Conservation (phyloP, 2,113 vertebrate genomes). For the Pelecanus crispus region DNA sequence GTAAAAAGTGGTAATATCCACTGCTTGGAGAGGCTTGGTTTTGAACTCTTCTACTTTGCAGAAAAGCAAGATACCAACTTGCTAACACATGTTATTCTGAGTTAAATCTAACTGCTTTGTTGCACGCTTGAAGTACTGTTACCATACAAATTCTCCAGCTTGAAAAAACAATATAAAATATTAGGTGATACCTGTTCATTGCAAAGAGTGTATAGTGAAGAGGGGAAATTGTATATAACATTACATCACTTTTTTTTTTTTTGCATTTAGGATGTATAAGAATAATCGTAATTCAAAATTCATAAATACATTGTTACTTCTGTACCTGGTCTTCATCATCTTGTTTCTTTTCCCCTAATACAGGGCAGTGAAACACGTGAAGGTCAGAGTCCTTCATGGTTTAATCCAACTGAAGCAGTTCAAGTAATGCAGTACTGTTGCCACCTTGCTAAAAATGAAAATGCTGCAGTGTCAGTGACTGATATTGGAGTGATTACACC, state of each 20-base stretch:
- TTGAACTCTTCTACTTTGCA: neutral
- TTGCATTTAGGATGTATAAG: neutral
- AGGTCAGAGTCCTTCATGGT: slow-evolving; percentile 88
- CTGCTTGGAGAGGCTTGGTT: neutral
- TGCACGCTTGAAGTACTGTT: neutral
- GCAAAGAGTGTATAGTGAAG: neutral
- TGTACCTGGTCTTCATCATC: neutral
- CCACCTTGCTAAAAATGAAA: slow-evolving; percentile 80
- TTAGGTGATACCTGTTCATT: neutral
- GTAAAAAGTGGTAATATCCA: neutral
- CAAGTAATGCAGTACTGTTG: slow-evolving; percentile 92
- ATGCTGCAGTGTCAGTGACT: slow-evolving; percentile 63
- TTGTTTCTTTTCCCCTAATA: neutral
- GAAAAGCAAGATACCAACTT: neutral
- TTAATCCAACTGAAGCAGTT: slow-evolving; percentile 90
- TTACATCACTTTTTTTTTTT: neutral
- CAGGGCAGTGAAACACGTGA: slow-evolving; percentile 90
- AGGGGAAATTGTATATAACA: neutral
- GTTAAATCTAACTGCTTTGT: neutral
- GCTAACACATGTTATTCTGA: neutral
- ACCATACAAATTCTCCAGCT: neutral
- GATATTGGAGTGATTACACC: slow-evolving; percentile 91
- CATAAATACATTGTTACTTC: neutral
- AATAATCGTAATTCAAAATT: neutral
- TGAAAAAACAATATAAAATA: neutral